Conservation (phyloP, 2,113 vertebrate species). For the Psittacula cyanocephala region DNA sequence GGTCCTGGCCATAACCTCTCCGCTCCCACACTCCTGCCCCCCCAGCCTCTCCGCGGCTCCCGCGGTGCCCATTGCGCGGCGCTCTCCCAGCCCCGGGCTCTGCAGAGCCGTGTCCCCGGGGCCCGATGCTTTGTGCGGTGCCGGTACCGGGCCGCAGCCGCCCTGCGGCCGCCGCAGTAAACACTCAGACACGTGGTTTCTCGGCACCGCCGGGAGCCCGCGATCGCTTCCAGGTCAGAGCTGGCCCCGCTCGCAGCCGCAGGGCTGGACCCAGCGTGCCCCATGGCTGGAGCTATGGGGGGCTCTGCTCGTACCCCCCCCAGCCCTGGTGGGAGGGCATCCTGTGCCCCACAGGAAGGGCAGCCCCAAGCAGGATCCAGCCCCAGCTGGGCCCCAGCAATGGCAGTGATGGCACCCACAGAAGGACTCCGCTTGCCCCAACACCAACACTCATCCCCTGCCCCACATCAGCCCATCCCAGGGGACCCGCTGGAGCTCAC, state of each 20-base stretch:
- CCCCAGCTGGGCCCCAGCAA: neutral
- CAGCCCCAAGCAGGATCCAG: neutral
- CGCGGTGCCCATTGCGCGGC: neutral
- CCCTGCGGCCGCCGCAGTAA: neutral
- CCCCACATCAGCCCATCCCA: neutral
- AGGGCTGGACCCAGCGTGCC: neutral
- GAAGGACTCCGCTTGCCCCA: neutral
- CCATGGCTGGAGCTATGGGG: fast-evolving
- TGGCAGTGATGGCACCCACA: fast-evolving
- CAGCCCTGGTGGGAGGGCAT: neutral
- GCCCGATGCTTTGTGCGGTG: neutral
- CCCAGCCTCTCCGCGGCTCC: neutral
- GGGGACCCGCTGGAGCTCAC: neutral
- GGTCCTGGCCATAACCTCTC: neutral
- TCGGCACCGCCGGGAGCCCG: constrained; percentile 24
- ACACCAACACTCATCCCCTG: no score
- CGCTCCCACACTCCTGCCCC: fast-evolving
- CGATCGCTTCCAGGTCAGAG: constrained; percentile 54
- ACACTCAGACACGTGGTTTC: constrained; percentile 37
- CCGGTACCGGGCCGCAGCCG: neutral
- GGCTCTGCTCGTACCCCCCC: neutral
- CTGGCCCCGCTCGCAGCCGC: neutral
- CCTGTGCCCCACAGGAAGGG: neutral
- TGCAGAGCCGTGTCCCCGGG: neutral
- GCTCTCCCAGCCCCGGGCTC: neutral